Conservation (phyloP, 2,113 vertebrate genomes). For the Diadophis punctatus region DNA sequence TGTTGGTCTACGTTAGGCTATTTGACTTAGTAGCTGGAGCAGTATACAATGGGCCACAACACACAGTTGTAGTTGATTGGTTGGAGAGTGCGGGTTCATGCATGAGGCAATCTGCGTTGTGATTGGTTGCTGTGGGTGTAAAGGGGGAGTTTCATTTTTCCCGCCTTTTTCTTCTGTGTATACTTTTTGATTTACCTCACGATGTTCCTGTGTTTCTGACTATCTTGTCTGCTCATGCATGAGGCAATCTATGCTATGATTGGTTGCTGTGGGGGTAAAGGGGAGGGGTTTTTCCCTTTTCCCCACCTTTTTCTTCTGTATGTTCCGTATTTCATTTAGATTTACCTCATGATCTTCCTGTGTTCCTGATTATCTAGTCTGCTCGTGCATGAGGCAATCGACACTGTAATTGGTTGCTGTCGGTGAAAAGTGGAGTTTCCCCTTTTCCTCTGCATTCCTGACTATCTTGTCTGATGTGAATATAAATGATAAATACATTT, state of each 20-base stretch:
- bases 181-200: not conserved
- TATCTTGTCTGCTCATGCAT: not conserved
- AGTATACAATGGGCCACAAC: not conserved
- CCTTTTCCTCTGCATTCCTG: too few species aligned
- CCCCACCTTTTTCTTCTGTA: not conserved
- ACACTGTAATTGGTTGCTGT: not conserved
- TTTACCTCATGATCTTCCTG: too few species aligned
- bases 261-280: not conserved
- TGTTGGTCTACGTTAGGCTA: not conserved
- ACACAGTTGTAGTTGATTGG: not conserved
- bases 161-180: not conserved
- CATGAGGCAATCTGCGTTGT: not conserved
- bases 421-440: too few species aligned
- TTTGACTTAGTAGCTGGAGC: too few species aligned
- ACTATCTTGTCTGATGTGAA: too few species aligned
- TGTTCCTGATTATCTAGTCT: not conserved
- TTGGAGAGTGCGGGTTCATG: not conserved
- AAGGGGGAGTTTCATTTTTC: not conserved
- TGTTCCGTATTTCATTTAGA: too few species aligned
- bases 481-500: too few species aligned
- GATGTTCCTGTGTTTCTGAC: not conserved
- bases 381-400: not conserved
- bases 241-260: not conserved
- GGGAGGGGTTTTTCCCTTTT: too few species aligned
- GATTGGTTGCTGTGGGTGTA: not conserved